Evolutionary conservation across 2,888 invertebrate genomes (phyloP), one percentile per base, ranked within the genome.

Genomic region (Caenorhabditis panamensis): DNA sequence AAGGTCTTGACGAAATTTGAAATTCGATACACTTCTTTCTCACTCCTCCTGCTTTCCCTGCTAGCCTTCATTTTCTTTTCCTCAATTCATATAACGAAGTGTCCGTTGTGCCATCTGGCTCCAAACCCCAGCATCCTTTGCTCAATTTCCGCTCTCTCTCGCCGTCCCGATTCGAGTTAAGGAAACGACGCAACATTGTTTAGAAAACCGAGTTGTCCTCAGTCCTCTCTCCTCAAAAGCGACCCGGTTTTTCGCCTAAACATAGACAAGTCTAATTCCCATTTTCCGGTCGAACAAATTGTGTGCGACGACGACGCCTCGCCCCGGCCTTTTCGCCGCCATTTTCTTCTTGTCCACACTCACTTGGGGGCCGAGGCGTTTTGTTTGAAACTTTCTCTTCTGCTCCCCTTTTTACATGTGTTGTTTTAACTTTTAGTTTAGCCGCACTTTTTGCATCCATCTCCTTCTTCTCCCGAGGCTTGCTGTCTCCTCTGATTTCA

Each of bases 271-370:
- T 76, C 63, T 71, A 75, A 66, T 76, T 68, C 80, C 71, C 80
- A 71, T 77, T 77, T 77, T 77, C 77, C 77, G 77, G 77, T 77
- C 67, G 67, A 76, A 81, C 76, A 81, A 76, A 76, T 76, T 81
- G 76, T 69, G 69, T 75, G n/a, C n/a, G n/a, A n/a, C n/a, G n/a
- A n/a, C 63, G 71, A 53, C 64, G 56, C 56, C 59, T 56, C 59
- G 28, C 67, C 61, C 20, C 53, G 51, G 28, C 47, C 41, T 41
- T 54, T 58, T 53, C 69, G 59, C 49, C 58, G 51, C 22, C n/a
- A 61, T 22, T 51, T 66, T 71, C 53, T 75, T 44, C 54, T 47
- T 47, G 18, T 58, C 11, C 41, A 20, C 62, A 31, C 24, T 59
- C 58, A 44, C 54, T 62, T 36, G n/a, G n/a, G n/a, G n/a, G n/a